These are phyloP conservation scores for Sarcoramphus papa DNA, from an alignment of 2,797 vertebrate genomes.

Conservation along the genomic window DNA sequence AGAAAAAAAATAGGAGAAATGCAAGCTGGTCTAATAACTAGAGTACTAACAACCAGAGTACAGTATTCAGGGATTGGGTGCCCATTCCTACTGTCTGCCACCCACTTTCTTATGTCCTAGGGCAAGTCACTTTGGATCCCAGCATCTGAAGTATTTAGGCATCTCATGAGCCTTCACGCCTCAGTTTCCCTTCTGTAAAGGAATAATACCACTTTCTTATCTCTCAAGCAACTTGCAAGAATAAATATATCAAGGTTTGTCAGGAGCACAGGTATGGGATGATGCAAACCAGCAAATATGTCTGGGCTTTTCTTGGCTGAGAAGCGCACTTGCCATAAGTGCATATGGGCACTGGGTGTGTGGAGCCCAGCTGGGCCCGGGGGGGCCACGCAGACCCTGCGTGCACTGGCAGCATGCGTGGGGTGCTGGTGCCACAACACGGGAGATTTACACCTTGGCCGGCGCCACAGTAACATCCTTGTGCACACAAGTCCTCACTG, in stretches of 20 bases:
- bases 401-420: accelerated
- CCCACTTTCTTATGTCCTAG: background rate
- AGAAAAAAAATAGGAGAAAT: background rate
- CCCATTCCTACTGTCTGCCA: background rate
- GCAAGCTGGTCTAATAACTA: background rate
- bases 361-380: background rate
- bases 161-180: background rate
- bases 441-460: background rate
- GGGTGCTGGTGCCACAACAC: background rate
- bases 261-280: background rate
- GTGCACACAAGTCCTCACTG: background rate
- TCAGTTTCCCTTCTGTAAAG: background rate
- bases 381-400: accelerated
- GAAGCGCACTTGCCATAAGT: accelerated
- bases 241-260: background rate
- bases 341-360: background rate
- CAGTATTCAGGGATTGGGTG: background rate
- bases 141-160: background rate
- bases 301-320: background rate
- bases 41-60: background rate
- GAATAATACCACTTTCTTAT: background rate
- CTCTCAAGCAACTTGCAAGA: background rate
- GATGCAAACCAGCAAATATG: background rate
- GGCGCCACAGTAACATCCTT: background rate
- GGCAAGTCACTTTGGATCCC: background rate